Evolutionary conservation across 2,888 invertebrate genomes (phyloP).

Genomic region (Nomada ferruginata): DNA sequence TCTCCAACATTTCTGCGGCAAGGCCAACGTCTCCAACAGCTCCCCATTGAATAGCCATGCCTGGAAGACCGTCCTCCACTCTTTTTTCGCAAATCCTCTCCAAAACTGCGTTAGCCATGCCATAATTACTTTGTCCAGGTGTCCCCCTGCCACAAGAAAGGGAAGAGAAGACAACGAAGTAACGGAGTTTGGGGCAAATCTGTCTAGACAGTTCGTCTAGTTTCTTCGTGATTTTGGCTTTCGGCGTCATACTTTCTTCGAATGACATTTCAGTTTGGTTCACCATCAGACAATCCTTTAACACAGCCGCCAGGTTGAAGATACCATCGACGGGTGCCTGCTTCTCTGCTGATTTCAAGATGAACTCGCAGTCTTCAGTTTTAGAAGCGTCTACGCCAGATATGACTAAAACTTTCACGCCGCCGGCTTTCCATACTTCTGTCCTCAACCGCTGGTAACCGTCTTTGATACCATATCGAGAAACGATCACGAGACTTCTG

Average conservation of each 20-base stretch:
- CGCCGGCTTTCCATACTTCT: slow-evolving; percentile 89
- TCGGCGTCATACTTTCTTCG: slow-evolving; percentile 85
- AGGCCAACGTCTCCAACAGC: slow-evolving; percentile 90
- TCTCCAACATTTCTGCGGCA: slow-evolving; percentile 90
- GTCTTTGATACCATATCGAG: slow-evolving; percentile 91
- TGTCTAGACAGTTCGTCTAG: slow-evolving; percentile 86
- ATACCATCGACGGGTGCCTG: slow-evolving; percentile 87
- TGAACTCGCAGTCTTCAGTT: slow-evolving; percentile 88
- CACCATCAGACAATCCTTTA: slow-evolving; percentile 85
- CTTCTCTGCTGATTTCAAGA: slow-evolving; percentile 86
- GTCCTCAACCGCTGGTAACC: slow-evolving; percentile 93
- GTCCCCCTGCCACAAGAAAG: slow-evolving; percentile 88
- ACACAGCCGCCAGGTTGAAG: slow-evolving; percentile 88
- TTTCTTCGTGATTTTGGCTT: slow-evolving; percentile 86
- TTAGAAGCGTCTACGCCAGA: slow-evolving; percentile 89
- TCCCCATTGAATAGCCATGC: slow-evolving; percentile 88
- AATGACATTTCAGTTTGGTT: slow-evolving; percentile 86
- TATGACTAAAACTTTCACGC: slow-evolving; percentile 88
- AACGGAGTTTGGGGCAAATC: slow-evolving; percentile 83
- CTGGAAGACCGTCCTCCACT: slow-evolving; percentile 84
- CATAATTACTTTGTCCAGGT: slow-evolving; percentile 88
- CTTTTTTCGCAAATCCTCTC: slow-evolving; percentile 86
- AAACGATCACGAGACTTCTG: slow-evolving; percentile 91
- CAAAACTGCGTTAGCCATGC: slow-evolving; percentile 88
- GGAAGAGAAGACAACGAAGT: slow-evolving; percentile 89